Evolutionary conservation across 2,888 invertebrate genomes (phyloP).

Genomic region (Litoditis marina): DNA sequence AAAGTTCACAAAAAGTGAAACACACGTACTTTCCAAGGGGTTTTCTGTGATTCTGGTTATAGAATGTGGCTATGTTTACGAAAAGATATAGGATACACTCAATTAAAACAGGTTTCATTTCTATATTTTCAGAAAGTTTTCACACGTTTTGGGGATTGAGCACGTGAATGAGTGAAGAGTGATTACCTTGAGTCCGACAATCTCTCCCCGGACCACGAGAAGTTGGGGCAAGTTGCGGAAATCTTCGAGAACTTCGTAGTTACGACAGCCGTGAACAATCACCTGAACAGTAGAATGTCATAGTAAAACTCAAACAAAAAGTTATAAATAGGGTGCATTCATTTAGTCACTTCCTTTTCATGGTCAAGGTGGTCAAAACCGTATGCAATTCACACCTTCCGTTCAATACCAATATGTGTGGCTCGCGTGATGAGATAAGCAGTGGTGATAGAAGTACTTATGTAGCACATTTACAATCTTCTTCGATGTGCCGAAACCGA

Average conservation of each 20-base stretch:
- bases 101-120: neutral
- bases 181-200: conserved; percentile 56
- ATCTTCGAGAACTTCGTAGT: conserved; percentile 60
- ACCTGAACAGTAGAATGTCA: conserved; percentile 30
- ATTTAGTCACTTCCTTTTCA: too few species aligned
- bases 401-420: too few species aligned
- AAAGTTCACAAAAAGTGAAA: neutral
- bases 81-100: too few species aligned
- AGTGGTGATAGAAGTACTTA: too few species aligned
- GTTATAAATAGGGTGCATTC: too few species aligned
- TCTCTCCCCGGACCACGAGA: conserved; percentile 61
- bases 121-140: neutral
- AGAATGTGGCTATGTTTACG: too few species aligned
- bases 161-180: neutral
- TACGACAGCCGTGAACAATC: conserved; percentile 56
- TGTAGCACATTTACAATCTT: too few species aligned
- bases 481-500: too few species aligned
- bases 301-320: neutral
- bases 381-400: neutral
- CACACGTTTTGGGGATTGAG: neutral
- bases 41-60: neutral
- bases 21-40: neutral
- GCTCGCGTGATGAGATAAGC: too few species aligned
- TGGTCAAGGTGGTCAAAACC: too few species aligned
- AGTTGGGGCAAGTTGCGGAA: conserved; percentile 60